Percentiles rank a stretch among this genome's conserved stretches.
Evolutionary conservation across 2,888 invertebrate species (phyloP).

Genomic region (Adelognathus sp.): DNA sequence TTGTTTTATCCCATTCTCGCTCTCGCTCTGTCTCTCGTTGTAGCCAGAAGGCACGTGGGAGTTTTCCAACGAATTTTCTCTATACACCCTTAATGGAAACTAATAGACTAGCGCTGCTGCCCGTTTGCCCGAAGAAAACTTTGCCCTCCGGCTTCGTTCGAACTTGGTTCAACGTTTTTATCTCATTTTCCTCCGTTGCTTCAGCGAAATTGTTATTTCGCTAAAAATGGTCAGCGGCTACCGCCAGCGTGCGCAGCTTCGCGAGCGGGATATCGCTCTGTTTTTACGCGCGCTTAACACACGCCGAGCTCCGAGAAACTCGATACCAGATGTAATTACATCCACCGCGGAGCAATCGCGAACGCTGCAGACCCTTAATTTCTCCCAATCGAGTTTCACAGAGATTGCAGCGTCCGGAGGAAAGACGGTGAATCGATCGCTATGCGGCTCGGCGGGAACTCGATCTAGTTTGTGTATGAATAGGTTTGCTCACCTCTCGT

Average conservation of each 20-base stretch:
- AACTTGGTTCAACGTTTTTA: constrained; percentile 33
- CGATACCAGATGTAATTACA: constrained; percentile 55
- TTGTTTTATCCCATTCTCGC: background rate
- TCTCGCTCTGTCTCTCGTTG: background rate
- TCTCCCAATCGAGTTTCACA: constrained; percentile 41
- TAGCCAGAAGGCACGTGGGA: background rate
- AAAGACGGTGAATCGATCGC: constrained; percentile 35
- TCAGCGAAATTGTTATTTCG: constrained; percentile 36
- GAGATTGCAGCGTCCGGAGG: background rate
- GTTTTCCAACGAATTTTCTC: background rate
- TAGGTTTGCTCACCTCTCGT: constrained; percentile 50
- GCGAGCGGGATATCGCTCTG: constrained; percentile 17
- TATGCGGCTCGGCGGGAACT: constrained; percentile 7
- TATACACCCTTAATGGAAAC: constrained; percentile 29
- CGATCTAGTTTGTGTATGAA: constrained; percentile 38
- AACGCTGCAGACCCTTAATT: constrained; percentile 51
- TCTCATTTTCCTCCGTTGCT: constrained; percentile 10
- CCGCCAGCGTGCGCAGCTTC: background rate
- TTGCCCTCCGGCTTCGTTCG: background rate
- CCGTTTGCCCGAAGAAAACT: constrained; percentile 10
- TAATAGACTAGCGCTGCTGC: constrained; percentile 6
- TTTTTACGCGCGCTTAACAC: constrained; percentile 38
- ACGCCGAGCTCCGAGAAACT: constrained; percentile 39
- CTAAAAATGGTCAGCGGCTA: background rate
- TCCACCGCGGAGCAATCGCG: constrained; percentile 30